Percentiles rank a stretch among this genome's conserved stretches.
Evolutionary conservation across 1,140 invertebrate genomes (phyloP).

Genomic region (Trichonephila inaurata): DNA sequence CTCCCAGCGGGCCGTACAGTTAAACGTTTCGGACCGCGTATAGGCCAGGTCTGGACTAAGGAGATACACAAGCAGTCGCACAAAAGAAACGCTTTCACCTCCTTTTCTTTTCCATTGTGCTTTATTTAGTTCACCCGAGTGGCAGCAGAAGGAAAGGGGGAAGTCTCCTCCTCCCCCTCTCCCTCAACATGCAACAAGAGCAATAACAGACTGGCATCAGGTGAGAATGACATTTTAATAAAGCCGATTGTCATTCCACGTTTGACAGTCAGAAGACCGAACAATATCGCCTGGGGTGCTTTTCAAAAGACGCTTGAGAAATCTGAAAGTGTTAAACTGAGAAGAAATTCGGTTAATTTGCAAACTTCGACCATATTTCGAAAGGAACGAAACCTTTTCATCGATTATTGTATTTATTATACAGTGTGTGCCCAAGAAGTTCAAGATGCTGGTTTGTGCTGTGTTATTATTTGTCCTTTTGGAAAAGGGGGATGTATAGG

Average conservation of each 20-base stretch:
- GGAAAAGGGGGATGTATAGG: too few species aligned
- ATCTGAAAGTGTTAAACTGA: constrained; percentile 45
- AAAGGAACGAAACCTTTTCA: constrained; percentile 28
- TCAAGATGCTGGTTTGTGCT: background rate
- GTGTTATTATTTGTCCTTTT: background rate
- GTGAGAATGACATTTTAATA: constrained; percentile 75
- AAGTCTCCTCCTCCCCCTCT: too few species aligned
- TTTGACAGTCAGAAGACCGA: constrained; percentile 62
- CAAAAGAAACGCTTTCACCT: background rate
- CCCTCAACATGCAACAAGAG: constrained; percentile 55
- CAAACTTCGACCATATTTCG: constrained; percentile 18
- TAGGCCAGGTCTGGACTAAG: too few species aligned
- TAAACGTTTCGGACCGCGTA: too few species aligned
- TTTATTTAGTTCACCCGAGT: constrained; percentile 65
- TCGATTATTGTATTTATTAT: constrained; percentile 34
- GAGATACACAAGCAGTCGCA: background rate
- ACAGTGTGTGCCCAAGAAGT: background rate
- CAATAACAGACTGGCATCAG: constrained; percentile 74
- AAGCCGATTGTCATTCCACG: constrained; percentile 72
- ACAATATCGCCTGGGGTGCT: constrained; percentile 49
- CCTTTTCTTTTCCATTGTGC: constrained; percentile 43
- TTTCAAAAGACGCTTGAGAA: constrained; percentile 22
- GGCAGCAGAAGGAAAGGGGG: constrained; percentile 49
- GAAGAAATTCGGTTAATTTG: constrained; percentile 66
- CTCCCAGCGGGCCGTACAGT: too few species aligned